phyloP scores from a whole-genome alignment of 2,113 vertebrate genomes.

The Ictalurus punctatus region DNA sequence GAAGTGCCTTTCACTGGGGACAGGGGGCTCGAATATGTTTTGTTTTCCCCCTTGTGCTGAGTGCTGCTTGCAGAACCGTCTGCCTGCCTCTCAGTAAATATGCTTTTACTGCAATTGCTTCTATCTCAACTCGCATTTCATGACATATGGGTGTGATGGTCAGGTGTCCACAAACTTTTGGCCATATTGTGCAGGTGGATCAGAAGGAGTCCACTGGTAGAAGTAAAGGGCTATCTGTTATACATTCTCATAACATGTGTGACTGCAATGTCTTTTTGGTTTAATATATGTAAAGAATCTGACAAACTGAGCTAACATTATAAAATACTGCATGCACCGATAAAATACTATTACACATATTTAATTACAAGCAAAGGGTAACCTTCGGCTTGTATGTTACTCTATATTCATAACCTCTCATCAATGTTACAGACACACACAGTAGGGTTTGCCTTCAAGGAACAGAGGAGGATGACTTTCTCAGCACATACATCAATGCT shows the following conservation, averaged over 20 bases:
- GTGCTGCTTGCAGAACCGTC: too few species aligned
- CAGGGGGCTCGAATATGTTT: too few species aligned
- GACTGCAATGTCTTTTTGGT: neutral
- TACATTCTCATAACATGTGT: neutral
- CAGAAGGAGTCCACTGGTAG: neutral
- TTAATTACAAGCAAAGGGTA: neutral
- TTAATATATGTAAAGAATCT: neutral
- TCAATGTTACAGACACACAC: constrained; percentile 85
- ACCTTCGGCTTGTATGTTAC: neutral
- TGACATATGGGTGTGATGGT: too few species aligned
- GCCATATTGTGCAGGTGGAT: neutral
- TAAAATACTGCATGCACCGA: neutral
- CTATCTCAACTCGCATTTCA: too few species aligned
- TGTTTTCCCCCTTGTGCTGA: too few species aligned
- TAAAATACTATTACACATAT: neutral
- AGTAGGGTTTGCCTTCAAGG: constrained; percentile 94
- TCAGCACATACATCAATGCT: constrained; percentile 94
- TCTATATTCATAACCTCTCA: neutral
- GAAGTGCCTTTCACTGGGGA: too few species aligned
- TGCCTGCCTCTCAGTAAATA: too few species aligned
- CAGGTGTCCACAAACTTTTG: neutral
- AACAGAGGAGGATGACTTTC: constrained; percentile 88
- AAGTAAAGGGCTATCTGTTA: neutral
- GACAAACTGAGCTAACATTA: neutral
- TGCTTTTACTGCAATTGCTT: too few species aligned